phyloP scores from a whole-genome alignment of 1,140 invertebrate genomes.

The Drosophila aff. region DNA sequence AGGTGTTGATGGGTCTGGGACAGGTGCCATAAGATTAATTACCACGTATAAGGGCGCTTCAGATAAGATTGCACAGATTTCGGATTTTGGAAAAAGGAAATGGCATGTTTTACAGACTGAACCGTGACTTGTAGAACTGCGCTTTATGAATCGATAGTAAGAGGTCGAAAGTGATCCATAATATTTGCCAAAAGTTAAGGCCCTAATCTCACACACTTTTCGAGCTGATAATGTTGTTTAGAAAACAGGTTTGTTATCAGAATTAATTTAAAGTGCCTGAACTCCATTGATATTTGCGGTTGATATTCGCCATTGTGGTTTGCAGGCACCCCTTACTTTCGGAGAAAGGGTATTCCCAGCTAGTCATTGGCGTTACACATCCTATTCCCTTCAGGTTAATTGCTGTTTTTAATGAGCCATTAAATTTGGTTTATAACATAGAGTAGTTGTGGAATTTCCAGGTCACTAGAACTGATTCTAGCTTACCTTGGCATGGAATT shows the following conservation, averaged over 20 bases:
- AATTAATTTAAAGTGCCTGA: constrained; percentile 14
- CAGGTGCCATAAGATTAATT: constrained; percentile 48
- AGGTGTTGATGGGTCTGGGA: constrained; percentile 15
- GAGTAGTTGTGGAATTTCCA: not conserved
- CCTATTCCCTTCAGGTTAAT: not conserved
- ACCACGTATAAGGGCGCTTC: not conserved
- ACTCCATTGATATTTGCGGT: constrained; percentile 17
- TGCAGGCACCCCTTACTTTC: constrained; percentile 18
- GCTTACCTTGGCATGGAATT: not conserved
- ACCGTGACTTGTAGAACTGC: constrained; percentile 3
- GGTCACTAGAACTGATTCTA: constrained; percentile 1
- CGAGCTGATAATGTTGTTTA: constrained; percentile 38
- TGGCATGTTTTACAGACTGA: not conserved
- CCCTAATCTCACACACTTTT: not conserved
- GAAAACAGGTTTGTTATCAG: constrained; percentile 19
- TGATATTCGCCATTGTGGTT: constrained; percentile 26
- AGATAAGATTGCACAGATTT: constrained; percentile 27
- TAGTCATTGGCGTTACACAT: not conserved
- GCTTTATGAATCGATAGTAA: constrained; percentile 7
- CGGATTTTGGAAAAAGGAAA: constrained; percentile 3
- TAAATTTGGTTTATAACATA: not conserved
- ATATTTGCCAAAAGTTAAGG: not conserved
- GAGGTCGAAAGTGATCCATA: not conserved
- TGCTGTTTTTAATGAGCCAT: constrained; percentile 1
- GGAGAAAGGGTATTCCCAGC: constrained; percentile 9